Conservation (phyloP, 2,888 invertebrate species). For the Microctonus hyperodae region DNA sequence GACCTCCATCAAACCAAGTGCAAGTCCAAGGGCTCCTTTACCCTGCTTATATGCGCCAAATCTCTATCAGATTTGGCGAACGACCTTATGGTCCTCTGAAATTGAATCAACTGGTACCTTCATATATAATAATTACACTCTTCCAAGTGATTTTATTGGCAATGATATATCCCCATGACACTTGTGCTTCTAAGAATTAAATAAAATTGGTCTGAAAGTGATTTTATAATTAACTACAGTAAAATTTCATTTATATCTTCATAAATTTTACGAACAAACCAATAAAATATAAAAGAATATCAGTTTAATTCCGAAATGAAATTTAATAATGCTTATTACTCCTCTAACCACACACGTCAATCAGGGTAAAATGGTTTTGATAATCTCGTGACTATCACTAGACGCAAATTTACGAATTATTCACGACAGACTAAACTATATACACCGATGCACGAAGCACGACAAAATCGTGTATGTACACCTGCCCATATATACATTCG, state of each 20-base stretch:
- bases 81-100: not conserved
- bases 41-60: conserved; percentile 35
- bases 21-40: conserved; percentile 60
- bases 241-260: not conserved
- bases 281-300: too few relatives aligned
- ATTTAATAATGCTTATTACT: not conserved
- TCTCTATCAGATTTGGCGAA: conserved; percentile 27
- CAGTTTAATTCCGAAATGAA: not conserved
- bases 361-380: conserved; percentile 47
- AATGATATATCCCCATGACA: too few relatives aligned
- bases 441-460: conserved; percentile 10
- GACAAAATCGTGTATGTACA: not conserved
- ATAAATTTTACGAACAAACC: too few relatives aligned
- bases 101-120: conserved; percentile 28
- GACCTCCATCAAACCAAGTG: conserved; percentile 55
- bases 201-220: too few relatives aligned
- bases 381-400: conserved; percentile 36
- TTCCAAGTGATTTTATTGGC: not conserved
- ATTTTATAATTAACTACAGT: too few relatives aligned
- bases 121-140: not conserved
- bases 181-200: too few relatives aligned
- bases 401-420: conserved; percentile 27
- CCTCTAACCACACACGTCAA: conserved; percentile 39
- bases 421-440: conserved; percentile 27
- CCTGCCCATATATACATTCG: too few relatives aligned